Conservation (phyloP, 2,888 invertebrate species). For the Mermis nigrescens region DNA sequence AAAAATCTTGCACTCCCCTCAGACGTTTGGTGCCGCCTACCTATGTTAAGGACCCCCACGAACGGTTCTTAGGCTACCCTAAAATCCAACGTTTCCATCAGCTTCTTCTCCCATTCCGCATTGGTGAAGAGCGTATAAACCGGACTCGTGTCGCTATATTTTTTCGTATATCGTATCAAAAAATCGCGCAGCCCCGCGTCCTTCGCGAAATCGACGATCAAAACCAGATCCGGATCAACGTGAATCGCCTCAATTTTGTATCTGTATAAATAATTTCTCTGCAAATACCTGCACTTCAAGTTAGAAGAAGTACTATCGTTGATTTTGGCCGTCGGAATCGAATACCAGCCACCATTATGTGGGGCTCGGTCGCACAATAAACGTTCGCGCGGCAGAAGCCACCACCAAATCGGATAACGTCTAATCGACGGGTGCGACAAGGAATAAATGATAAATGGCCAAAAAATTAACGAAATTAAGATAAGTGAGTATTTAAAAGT, state of each 20-base stretch:
- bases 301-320: neutral
- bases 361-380: neutral
- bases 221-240: neutral
- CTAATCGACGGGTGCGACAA: neutral
- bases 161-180: neutral
- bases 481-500: too few species aligned
- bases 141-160: neutral
- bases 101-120: neutral
- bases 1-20: too few species aligned
- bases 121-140: neutral
- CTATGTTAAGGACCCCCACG: too few species aligned
- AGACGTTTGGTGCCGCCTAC: too few species aligned
- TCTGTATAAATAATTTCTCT: neutral
- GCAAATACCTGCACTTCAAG: neutral
- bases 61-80: too few species aligned
- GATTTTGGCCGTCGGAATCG: neutral
- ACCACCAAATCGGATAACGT: slow-evolving; percentile 5
- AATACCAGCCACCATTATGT: neutral
- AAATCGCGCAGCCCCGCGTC: neutral
- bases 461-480: too few species aligned
- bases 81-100: neutral
- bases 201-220: neutral
- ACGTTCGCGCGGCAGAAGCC: neutral
- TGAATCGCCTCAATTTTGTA: neutral
- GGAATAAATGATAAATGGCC: too few species aligned